Evolutionary conservation across 2,797 vertebrate genomes (phyloP), one percentile per base, ranked within the genome.

Genomic region (Vultur gryphus): DNA sequence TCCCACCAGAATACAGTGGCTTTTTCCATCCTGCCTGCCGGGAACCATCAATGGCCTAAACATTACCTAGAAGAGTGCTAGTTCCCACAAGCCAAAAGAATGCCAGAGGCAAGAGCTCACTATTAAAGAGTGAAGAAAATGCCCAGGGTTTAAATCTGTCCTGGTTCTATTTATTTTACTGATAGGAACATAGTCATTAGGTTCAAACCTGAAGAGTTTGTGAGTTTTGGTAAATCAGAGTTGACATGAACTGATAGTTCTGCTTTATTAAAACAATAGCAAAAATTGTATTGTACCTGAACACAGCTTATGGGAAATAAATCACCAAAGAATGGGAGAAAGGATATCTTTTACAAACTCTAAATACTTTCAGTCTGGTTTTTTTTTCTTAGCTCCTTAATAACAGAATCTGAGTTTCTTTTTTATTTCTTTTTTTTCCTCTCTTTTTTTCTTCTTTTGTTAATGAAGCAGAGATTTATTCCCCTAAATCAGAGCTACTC

Each of bases 261-360:
- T 89, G 71, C 83, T 76, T 94, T 94, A 90, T 87, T 91, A 91
- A 89, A 86, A 90, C 33, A 90, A 65, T 25, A 82, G 11, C 37
- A 90, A 91, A 89, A 81, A 75, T 25, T 62, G 10, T 37, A 61
- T 89, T 89, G n/a, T 41, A 84, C 37, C 33, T 55, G 17, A 84
- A 70, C n/a, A 66, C 10, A 67, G 2, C 4, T 83, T 77, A 29
- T 41, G 29, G 33, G 41, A 90, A 96, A 87, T 76, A 83, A 92
- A 94, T 77, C 31, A 61, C 13, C 69, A 72, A 84, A 61, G 13
- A 85, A 16, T 61, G 16, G 49, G 18, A 49, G 14, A 59, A 78
- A 64, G 3, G 5, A 33, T 84, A 43, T 20, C 1, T 87, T 90
- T 76, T 58, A 62, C 5, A 13, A 82, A 29, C 21, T 41, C 16